These are phyloP conservation scores for Pomacea canaliculata DNA, from an alignment of 2,888 invertebrate genomes.

Conservation along the genomic window DNA sequence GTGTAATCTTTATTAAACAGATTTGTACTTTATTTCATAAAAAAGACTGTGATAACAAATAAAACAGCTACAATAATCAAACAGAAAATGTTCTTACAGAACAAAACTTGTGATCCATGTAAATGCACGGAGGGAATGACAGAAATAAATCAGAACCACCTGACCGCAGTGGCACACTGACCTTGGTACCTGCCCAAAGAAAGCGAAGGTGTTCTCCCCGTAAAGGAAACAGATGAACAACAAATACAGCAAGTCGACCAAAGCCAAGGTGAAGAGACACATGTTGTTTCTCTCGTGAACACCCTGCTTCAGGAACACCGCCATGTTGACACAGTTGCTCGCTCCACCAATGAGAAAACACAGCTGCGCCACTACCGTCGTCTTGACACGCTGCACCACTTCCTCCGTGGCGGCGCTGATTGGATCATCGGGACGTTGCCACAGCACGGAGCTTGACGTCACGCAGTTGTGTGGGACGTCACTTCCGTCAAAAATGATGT, in stretches of 20 bases:
- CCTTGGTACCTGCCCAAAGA: background rate
- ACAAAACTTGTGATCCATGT: too few species aligned
- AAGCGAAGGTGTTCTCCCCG: background rate
- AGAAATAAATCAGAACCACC: too few species aligned
- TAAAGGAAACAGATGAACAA: background rate
- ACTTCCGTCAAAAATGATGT: too few species aligned
- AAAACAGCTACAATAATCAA: too few species aligned
- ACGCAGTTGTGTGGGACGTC: too few species aligned
- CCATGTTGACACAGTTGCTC: conserved; percentile 5
- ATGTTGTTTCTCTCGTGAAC: background rate
- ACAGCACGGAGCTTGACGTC: too few species aligned
- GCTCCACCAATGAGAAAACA: background rate
- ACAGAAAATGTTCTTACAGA: too few species aligned
- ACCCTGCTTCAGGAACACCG: background rate
- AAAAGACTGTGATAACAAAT: too few species aligned
- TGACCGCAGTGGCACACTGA: too few species aligned
- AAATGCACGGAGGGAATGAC: too few species aligned
- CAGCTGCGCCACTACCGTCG: background rate
- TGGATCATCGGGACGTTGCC: background rate
- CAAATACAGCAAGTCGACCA: background rate
- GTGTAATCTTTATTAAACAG: too few species aligned
- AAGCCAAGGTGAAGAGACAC: conserved; percentile 5
- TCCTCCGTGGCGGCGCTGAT: background rate
- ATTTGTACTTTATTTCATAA: too few species aligned
- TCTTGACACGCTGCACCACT: background rate